A percentile compares a stretch with the other conserved stretches of the same genome.
Conservation (phyloP, 2,113 vertebrate genomes). For the Seriola aureovittata region DNA sequence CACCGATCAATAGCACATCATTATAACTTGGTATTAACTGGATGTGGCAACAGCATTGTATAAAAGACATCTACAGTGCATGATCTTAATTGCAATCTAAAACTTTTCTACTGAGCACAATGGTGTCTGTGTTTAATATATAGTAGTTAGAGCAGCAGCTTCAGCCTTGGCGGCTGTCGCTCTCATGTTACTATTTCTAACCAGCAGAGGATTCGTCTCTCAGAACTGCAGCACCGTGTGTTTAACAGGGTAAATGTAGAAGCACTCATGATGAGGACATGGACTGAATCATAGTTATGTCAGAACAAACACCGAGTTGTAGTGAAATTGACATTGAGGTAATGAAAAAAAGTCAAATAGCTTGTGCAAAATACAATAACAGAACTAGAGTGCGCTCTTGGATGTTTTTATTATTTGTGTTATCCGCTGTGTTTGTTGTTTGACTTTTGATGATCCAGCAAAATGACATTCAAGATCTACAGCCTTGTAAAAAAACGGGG, state of each 20-base stretch:
- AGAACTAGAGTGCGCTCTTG: background rate
- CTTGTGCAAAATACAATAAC: background rate
- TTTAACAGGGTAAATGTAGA: background rate
- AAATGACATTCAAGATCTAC: background rate
- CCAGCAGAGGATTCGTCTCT: background rate
- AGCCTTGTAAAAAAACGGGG: background rate
- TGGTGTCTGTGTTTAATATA: background rate
- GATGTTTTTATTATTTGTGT: background rate
- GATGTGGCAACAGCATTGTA: background rate
- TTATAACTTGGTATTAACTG: slow-evolving; percentile 35
- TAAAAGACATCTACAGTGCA: slow-evolving; percentile 2
- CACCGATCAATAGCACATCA: slow-evolving; percentile 26
- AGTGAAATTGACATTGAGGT: background rate
- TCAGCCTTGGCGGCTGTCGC: background rate
- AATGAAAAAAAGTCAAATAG: background rate
- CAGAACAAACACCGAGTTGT: background rate
- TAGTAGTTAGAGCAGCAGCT: background rate
- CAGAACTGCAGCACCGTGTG: background rate
- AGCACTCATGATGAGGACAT: background rate
- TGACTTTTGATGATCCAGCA: background rate
- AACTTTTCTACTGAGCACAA: slow-evolving; percentile 7
- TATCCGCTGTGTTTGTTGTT: background rate
- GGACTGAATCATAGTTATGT: background rate
- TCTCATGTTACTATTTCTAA: background rate
- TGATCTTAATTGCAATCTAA: background rate